Percentiles rank a stretch among this genome's conserved stretches.
Conservation (phyloP, 2,113 vertebrate species). For the Galbula dea region DNA sequence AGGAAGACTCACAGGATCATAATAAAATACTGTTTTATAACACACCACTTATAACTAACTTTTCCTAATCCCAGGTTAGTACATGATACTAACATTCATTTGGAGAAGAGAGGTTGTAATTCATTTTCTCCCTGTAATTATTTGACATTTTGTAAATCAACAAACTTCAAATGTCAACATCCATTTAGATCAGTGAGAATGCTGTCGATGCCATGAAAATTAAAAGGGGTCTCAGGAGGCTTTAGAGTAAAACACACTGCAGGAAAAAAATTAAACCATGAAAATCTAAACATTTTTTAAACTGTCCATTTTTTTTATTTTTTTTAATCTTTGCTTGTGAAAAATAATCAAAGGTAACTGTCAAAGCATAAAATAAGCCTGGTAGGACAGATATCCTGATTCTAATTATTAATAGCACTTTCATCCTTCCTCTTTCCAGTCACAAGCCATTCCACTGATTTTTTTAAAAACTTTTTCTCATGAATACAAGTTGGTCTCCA, state of each 20-base stretch:
- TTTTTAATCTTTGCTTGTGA: background rate
- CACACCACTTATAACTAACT: background rate
- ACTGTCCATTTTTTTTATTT: background rate
- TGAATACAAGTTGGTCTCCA: background rate
- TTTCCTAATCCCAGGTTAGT: slow-evolving; percentile 11
- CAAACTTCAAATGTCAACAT: slow-evolving; percentile 59
- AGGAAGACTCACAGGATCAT: background rate
- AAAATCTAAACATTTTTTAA: background rate
- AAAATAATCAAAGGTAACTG: background rate
- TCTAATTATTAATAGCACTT: background rate
- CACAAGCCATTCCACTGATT: background rate
- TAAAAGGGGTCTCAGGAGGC: slow-evolving; percentile 39
- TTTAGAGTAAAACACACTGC: background rate
- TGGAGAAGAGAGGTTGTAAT: background rate
- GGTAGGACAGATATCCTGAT: background rate
- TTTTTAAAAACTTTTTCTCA: background rate
- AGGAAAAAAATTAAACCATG: background rate
- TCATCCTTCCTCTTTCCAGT: background rate
- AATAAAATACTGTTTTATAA: background rate
- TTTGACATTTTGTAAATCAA: slow-evolving; percentile 59
- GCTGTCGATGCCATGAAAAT: slow-evolving; percentile 30
- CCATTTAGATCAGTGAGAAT: slow-evolving; percentile 52
- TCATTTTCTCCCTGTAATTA: slow-evolving; percentile 46
- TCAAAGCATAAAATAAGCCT: background rate
- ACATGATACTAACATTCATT: background rate